phyloP scores from a whole-genome alignment of 1,140 invertebrate genomes.

The Ditylenchus dipsaci region DNA sequence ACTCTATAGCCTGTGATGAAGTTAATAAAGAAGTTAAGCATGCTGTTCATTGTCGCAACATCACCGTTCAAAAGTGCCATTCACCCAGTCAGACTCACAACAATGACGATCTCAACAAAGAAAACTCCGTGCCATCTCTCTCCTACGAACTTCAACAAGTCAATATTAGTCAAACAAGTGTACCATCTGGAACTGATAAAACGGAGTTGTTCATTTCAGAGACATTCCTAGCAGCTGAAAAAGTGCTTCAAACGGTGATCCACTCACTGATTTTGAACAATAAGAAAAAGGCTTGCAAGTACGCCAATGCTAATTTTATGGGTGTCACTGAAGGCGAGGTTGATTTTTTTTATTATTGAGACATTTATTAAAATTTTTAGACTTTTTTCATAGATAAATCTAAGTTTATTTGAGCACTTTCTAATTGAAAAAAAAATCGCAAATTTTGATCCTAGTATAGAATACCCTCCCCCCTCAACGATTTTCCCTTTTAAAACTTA shows the following conservation, averaged over 20 bases:
- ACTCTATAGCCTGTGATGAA: no score
- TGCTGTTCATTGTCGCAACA: not conserved
- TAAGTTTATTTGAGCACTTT: no score
- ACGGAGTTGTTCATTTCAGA: not conserved
- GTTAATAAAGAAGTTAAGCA: not conserved
- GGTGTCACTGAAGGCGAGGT: no score
- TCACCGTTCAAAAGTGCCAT: not conserved
- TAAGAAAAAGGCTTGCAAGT: no score
- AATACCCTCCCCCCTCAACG: no score
- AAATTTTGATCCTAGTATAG: no score
- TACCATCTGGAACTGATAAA: not conserved
- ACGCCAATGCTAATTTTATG: no score
- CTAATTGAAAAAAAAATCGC: no score
- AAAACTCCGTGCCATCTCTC: not conserved
- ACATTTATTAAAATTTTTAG: no score
- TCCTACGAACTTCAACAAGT: not conserved
- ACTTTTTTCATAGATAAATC: no score
- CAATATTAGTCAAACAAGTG: not conserved
- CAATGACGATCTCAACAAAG: not conserved
- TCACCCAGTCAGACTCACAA: not conserved
- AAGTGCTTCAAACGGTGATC: not conserved
- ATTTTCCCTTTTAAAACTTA: no score
- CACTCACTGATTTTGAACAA: not conserved
- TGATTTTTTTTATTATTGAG: no score
- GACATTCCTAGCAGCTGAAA: not conserved